Percentiles rank a stretch among this genome's conserved stretches.
Conservation (phyloP, 2,888 invertebrate genomes). For the Chironomus riparius region DNA sequence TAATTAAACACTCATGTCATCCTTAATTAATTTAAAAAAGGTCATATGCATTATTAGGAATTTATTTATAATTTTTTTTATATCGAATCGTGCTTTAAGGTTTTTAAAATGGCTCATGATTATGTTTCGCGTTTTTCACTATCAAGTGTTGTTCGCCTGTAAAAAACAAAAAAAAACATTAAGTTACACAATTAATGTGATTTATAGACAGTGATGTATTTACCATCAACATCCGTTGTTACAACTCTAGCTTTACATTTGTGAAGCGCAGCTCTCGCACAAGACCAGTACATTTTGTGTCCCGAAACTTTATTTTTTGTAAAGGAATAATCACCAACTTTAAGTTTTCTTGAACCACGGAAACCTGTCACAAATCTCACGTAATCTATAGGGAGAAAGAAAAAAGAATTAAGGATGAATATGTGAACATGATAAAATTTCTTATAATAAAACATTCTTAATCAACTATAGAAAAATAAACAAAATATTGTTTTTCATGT, state of each 20-base stretch:
- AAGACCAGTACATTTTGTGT: conserved; percentile 42
- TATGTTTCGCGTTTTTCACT: conserved; percentile 41
- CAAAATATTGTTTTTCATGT: background rate
- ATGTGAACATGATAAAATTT: background rate
- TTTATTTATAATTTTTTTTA: background rate
- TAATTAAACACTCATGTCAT: too few relatives aligned
- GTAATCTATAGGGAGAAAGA: background rate
- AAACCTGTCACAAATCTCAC: conserved; percentile 40
- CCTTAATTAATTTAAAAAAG: too few relatives aligned
- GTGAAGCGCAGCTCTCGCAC: conserved; percentile 41
- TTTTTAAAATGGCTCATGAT: conserved; percentile 42
- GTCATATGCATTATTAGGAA: too few relatives aligned
- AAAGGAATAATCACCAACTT: conserved; percentile 42
- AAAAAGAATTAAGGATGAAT: background rate
- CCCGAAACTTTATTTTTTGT: conserved; percentile 41
- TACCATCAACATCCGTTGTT: conserved; percentile 36
- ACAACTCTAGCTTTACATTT: conserved; percentile 43
- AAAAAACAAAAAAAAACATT: too few relatives aligned
- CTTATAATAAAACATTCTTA: background rate
- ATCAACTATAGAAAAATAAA: background rate
- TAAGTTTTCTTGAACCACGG: conserved; percentile 42
- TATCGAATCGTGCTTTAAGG: background rate
- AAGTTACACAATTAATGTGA: too few relatives aligned
- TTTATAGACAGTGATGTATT: too few relatives aligned
- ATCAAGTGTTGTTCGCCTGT: conserved; percentile 37